Conservation (phyloP, 2,888 invertebrate genomes). For the Thera obeliscata region DNA sequence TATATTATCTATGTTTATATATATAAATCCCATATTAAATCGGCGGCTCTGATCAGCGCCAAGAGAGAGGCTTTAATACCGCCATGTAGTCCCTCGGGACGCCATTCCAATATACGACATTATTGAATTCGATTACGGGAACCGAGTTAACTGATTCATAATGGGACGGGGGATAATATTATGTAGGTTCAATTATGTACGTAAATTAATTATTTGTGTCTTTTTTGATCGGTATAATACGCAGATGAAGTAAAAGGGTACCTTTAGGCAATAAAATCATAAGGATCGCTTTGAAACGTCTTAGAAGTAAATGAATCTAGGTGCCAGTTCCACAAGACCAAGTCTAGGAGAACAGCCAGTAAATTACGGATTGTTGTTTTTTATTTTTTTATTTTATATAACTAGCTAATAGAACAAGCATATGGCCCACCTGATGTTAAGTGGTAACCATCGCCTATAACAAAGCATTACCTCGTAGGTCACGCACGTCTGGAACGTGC, state of each 20-base stretch:
- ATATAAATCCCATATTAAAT: not conserved
- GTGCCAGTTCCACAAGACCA: too few relatives aligned
- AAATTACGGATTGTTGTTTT: too few relatives aligned
- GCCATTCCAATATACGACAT: conserved; percentile 9
- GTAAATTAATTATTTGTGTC: not conserved
- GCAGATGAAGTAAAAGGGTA: not conserved
- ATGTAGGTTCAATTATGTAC: not conserved
- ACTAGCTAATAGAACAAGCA: too few relatives aligned
- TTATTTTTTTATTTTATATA: too few relatives aligned
- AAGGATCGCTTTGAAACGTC: too few relatives aligned
- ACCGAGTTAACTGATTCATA: conserved; percentile 30
- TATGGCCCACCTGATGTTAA: too few relatives aligned
- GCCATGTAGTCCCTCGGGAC: conserved; percentile 10
- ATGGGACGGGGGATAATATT: conserved; percentile 19
- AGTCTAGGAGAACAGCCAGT: too few relatives aligned
- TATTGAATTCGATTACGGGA: conserved; percentile 32
- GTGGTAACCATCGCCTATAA: too few relatives aligned
- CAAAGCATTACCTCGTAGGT: too few relatives aligned
- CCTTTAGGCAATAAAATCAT: too few relatives aligned
- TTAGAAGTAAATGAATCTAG: too few relatives aligned
- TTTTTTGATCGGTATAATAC: not conserved
- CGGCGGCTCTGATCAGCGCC: conserved; percentile 6
- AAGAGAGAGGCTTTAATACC: conserved; percentile 10
- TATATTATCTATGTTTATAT: not conserved
- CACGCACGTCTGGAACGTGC: too few relatives aligned